Percentiles rank a stretch among this genome's conserved stretches.
phyloP scores from a whole-genome alignment of 2,113 vertebrate genomes.

The Sprattus sprattus region DNA sequence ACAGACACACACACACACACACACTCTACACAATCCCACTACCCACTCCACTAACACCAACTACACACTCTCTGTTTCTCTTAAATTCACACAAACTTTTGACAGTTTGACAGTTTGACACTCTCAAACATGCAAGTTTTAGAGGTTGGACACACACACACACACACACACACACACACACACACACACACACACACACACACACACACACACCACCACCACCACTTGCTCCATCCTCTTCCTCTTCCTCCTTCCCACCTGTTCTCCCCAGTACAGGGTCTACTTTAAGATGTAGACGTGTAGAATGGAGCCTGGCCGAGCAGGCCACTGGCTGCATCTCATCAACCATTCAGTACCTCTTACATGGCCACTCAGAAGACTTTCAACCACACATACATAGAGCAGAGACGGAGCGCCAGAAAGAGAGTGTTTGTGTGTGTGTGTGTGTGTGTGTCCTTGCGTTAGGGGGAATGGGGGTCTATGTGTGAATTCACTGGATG shows the following conservation, averaged over 20 bases:
- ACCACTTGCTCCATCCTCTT: neutral
- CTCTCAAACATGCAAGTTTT: neutral
- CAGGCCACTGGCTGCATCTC: too few relatives aligned
- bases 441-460: neutral
- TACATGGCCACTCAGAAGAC: slow-evolving; percentile 16
- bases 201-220: neutral
- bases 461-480: neutral
- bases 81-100: too few relatives aligned
- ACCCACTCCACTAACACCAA: too few relatives aligned
- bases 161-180: slow-evolving; percentile 21
- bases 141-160: neutral
- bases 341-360: too few relatives aligned
- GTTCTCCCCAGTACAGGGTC: too few relatives aligned
- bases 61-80: neutral
- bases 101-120: neutral
- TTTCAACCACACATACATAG: neutral
- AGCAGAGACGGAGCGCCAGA: neutral
- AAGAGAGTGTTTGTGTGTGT: neutral
- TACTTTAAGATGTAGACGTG: too few relatives aligned
- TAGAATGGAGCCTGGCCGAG: too few relatives aligned
- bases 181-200: slow-evolving; percentile 12
- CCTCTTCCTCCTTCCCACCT: too few relatives aligned
- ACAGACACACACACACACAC: neutral
- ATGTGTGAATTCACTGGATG: neutral
- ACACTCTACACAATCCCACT: too few relatives aligned